phyloP scores from a whole-genome alignment of 2,797 vertebrate species.

The Eleutherodactylus coqui region DNA sequence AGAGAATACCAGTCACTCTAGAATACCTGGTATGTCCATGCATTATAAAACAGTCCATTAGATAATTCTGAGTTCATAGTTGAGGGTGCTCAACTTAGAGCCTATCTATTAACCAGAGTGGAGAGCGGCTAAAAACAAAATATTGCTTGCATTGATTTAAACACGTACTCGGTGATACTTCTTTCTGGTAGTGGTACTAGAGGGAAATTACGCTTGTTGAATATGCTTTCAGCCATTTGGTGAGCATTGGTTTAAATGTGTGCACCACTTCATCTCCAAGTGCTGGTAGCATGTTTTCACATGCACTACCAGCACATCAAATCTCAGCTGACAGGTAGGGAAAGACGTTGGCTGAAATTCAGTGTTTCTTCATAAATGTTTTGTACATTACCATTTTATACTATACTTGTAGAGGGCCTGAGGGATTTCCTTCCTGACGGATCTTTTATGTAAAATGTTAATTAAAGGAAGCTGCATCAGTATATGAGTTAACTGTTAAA shows the following conservation, averaged over 20 bases:
- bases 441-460: background rate
- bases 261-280: background rate
- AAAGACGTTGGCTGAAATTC: background rate
- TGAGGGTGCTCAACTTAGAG: too few species aligned
- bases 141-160: too few species aligned
- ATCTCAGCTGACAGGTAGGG: too few species aligned
- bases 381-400: background rate
- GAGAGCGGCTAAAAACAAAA: too few species aligned
- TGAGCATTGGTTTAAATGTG: background rate
- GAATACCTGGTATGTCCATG: background rate
- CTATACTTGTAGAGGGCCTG: background rate
- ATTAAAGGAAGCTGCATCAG: background rate
- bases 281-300: background rate
- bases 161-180: too few species aligned
- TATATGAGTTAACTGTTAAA: background rate
- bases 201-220: background rate
- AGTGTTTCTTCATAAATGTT: background rate
- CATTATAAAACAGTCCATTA: background rate
- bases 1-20: background rate
- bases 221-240: background rate
- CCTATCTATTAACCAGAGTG: too few species aligned
- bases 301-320: too few species aligned
- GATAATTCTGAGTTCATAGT: background rate
- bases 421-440: background rate
- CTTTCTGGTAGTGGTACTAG: background rate